These are phyloP conservation scores for Isaurus tuberculatus DNA, from an alignment of 92 coral and sea anemone genomes.

Conservation along the genomic window DNA sequence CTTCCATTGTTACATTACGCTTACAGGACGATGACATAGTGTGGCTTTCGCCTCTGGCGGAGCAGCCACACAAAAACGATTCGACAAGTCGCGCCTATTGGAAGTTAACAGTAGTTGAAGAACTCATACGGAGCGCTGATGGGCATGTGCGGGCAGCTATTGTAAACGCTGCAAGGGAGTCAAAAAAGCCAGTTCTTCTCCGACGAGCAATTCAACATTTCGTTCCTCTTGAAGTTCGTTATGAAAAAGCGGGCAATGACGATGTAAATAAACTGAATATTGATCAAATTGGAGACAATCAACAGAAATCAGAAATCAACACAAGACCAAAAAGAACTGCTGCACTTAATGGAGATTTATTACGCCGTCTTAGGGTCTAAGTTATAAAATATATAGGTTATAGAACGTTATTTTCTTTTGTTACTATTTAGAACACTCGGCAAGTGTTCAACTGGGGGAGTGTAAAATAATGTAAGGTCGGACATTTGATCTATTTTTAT, in stretches of 20 bases:
- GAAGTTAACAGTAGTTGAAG: conserved; percentile 62
- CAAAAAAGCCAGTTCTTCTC: conserved; percentile 14
- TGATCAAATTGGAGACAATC: background rate
- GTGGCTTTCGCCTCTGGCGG: no score
- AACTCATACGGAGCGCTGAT: conserved; percentile 45
- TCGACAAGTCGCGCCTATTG: conserved; percentile 46
- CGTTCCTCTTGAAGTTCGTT: conserved; percentile 54
- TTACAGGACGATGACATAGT: no score
- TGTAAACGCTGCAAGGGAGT: conserved; percentile 28
- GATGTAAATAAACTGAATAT: background rate
- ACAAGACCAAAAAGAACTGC: background rate
- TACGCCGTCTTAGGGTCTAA: background rate
- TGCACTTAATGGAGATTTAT: background rate
- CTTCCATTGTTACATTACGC: no score
- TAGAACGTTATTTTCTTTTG: no score
- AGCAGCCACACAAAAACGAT: no score
- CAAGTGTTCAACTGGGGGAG: no score
- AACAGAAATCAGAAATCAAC: background rate
- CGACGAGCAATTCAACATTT: conserved; percentile 51
- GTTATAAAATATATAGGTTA: no score
- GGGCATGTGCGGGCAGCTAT: conserved; percentile 52
- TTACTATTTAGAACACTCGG: no score
- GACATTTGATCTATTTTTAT: no score
- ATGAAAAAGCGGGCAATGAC: background rate
- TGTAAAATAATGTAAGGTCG: no score